Conservation (phyloP, 2,888 invertebrate species). For the Oxyteleia sp. region DNA sequence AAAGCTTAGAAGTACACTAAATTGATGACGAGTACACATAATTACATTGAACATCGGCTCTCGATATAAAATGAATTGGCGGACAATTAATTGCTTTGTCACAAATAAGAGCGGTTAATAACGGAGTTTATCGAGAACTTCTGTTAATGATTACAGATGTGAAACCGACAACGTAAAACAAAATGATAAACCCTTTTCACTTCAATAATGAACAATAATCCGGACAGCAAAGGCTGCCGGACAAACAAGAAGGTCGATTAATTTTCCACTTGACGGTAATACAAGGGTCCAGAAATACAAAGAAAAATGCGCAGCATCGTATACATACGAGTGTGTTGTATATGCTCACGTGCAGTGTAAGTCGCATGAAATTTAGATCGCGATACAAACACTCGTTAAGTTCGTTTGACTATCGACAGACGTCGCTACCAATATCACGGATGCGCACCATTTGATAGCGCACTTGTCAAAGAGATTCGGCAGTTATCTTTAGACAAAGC, state of each 20-base stretch:
- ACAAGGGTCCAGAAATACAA: slow-evolving; percentile 23
- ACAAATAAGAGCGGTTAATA: not conserved
- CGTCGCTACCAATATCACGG: too few relatives aligned
- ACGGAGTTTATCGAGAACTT: not conserved
- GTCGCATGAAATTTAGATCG: too few relatives aligned
- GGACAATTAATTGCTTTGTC: not conserved
- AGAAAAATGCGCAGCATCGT: slow-evolving; percentile 30
- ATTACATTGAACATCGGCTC: not conserved
- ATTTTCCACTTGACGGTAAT: slow-evolving; percentile 22
- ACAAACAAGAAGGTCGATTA: not conserved
- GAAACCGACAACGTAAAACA: not conserved
- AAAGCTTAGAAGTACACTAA: not conserved
- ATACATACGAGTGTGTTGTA: slow-evolving; percentile 40
- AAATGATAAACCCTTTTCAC: not conserved
- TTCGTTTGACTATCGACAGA: too few relatives aligned
- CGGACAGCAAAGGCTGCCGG: not conserved
- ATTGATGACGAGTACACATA: too few relatives aligned
- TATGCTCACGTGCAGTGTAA: too few relatives aligned
- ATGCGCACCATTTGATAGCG: too few relatives aligned
- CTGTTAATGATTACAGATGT: not conserved
- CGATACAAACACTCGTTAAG: too few relatives aligned
- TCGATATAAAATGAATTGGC: not conserved
- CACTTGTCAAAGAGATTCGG: too few relatives aligned
- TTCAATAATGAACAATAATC: not conserved
- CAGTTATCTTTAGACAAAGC: too few relatives aligned